Conservation (phyloP, 2,113 vertebrate species). For the Megaptera novaeangliae region DNA sequence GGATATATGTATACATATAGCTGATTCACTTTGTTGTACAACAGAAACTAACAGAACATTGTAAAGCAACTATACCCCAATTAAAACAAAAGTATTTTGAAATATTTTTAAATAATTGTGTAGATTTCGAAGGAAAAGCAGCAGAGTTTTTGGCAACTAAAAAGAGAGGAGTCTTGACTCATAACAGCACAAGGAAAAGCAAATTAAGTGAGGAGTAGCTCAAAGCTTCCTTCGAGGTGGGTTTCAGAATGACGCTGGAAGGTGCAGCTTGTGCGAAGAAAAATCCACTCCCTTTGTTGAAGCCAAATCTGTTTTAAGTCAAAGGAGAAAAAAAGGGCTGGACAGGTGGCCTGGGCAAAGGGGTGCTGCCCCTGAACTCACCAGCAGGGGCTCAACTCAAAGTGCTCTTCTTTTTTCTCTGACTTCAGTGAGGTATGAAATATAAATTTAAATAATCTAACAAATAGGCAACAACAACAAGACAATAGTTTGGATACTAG, state of each 20-base stretch:
- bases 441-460: background rate
- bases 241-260: background rate
- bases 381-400: accelerated
- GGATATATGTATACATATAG: no score
- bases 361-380: background rate
- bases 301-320: background rate
- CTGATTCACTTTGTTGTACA: no score
- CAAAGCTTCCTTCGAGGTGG: background rate
- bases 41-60: no score
- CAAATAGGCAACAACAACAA: background rate
- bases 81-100: background rate
- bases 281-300: background rate
- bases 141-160: background rate
- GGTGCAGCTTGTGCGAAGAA: background rate
- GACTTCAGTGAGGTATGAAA: background rate
- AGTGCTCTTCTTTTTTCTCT: background rate
- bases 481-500: background rate
- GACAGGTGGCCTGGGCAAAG: background rate
- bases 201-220: background rate
- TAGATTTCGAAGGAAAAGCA: constrained; percentile 7
- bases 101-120: constrained; percentile 2
- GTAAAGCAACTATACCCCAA: no score
- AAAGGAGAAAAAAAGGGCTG: background rate
- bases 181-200: background rate
- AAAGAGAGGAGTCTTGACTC: background rate